Percentiles rank a stretch among this genome's conserved stretches.
phyloP scores from a whole-genome alignment of 2,113 vertebrate genomes.

The Talpa occidentalis region DNA sequence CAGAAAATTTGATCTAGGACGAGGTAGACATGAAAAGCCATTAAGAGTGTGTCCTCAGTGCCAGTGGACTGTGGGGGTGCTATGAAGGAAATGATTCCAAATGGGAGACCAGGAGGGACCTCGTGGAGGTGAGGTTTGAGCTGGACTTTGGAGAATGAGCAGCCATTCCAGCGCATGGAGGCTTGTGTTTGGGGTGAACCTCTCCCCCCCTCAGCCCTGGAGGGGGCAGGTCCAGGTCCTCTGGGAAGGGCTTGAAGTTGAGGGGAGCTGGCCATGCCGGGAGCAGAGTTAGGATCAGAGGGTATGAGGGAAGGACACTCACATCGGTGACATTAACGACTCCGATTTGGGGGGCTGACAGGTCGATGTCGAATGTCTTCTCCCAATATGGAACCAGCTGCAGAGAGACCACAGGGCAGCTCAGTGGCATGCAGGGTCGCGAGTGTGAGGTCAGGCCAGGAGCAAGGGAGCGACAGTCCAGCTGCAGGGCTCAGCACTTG shows the following conservation, averaged over 20 bases:
- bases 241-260: not conserved
- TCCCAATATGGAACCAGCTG: constrained; percentile 97
- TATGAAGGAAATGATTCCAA: not conserved
- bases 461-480: not conserved
- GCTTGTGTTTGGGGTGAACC: not conserved
- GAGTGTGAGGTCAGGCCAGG: not conserved
- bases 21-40: not conserved
- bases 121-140: not conserved
- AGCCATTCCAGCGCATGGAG: not conserved
- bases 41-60: not conserved
- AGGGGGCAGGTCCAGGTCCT: not conserved
- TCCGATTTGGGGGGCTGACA: constrained; percentile 93
- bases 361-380: constrained; percentile 93
- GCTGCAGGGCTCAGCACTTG: not conserved
- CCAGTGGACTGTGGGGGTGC: not conserved
- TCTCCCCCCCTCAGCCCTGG: not conserved
- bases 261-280: not conserved
- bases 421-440: not conserved
- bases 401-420: constrained; percentile 37
- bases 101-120: not conserved
- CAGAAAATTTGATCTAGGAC: not conserved
- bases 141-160: not conserved
- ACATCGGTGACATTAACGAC: constrained; percentile 94
- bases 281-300: not conserved
- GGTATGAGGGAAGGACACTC: constrained; percentile 79